phyloP scores from a whole-genome alignment of 2,888 invertebrate species.

The Dioctria linearis region DNA sequence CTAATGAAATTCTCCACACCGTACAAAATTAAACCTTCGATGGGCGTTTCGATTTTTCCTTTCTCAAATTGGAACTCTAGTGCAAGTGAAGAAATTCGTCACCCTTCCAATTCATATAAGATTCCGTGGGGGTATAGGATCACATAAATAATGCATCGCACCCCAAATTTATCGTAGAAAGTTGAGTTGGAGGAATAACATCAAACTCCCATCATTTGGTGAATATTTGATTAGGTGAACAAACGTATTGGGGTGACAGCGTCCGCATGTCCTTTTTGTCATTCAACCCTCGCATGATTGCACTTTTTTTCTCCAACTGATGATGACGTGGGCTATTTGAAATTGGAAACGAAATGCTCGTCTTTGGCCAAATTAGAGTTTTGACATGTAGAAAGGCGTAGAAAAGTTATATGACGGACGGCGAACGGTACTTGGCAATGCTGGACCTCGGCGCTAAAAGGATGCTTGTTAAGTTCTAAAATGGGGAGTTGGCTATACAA shows the following conservation, averaged over 20 bases:
- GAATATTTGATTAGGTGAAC: conserved; percentile 42
- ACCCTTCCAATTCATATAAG: not conserved
- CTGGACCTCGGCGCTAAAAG: not conserved
- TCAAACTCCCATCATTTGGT: conserved; percentile 28
- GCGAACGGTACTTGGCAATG: not conserved
- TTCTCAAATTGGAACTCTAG: not conserved
- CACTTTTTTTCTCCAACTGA: conserved; percentile 27
- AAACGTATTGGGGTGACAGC: conserved; percentile 4
- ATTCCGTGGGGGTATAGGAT: not conserved
- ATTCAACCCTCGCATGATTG: conserved; percentile 48
- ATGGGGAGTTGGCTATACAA: no score
- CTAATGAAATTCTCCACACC: conserved; percentile 29
- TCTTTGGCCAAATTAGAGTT: conserved; percentile 50
- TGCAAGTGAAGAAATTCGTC: not conserved
- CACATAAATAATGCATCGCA: conserved; percentile 49
- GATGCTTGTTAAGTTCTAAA: no score
- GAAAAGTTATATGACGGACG: conserved; percentile 18
- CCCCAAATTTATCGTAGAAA: conserved; percentile 43
- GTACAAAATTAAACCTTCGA: not conserved
- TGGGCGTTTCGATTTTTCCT: conserved; percentile 7
- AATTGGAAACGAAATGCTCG: conserved; percentile 32
- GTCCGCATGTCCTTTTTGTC: conserved; percentile 24
- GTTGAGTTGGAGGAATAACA: conserved; percentile 23
- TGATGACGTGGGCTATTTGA: conserved; percentile 12
- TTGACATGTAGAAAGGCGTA: conserved; percentile 49